Conservation (phyloP, 2,888 invertebrate species). For the Nesidiocoris tenuis region DNA sequence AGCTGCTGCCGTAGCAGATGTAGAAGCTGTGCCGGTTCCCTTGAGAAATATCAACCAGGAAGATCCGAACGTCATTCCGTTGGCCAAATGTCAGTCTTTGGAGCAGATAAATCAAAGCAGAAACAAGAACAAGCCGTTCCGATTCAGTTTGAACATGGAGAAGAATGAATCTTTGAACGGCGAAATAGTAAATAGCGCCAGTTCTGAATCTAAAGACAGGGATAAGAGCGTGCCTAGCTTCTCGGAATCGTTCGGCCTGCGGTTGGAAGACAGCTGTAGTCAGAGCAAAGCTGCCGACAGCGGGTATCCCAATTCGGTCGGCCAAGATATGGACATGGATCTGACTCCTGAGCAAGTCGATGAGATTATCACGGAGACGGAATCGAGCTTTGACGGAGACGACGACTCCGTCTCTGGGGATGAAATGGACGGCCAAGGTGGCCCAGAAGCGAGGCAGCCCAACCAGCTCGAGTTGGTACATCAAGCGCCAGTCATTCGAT, state of each 20-base stretch:
- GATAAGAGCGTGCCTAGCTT: conserved; percentile 41
- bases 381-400: conserved; percentile 48
- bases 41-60: conserved; percentile 15
- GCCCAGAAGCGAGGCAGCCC: neutral
- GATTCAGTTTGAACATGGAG: conserved; percentile 46
- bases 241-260: conserved; percentile 40
- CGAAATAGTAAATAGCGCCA: conserved; percentile 36
- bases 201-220: conserved; percentile 3
- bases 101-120: conserved; percentile 41
- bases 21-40: conserved; percentile 1
- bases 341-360: conserved; percentile 51
- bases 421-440: conserved; percentile 14
- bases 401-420: conserved; percentile 44
- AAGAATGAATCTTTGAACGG: conserved; percentile 35
- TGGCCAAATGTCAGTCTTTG: conserved; percentile 42
- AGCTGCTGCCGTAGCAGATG: neutral
- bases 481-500: conserved; percentile 6
- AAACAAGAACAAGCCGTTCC: conserved; percentile 42
- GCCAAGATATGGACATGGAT: conserved; percentile 50
- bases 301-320: conserved; percentile 50
- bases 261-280: conserved; percentile 38
- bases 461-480: neutral
- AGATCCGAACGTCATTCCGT: conserved; percentile 3
- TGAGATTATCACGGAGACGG: conserved; percentile 50
- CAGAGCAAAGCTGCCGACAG: conserved; percentile 50